These are phyloP conservation scores for Rhinichthys osculus DNA, from an alignment of 2,797 vertebrate genomes.

Conservation along the genomic window DNA sequence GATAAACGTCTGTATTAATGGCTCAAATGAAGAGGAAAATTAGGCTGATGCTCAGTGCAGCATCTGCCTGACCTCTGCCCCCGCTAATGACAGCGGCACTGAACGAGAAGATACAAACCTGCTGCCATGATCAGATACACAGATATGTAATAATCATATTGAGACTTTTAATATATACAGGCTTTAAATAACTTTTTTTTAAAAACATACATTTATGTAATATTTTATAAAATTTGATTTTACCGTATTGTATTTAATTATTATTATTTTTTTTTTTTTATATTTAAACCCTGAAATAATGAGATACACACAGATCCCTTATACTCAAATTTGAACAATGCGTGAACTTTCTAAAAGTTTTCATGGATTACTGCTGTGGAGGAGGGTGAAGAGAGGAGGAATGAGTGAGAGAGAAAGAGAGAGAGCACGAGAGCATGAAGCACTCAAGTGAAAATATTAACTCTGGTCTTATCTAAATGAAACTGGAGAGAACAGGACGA, in stretches of 20 bases:
- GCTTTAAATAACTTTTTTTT: not conserved
- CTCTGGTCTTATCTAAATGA: conserved; percentile 71
- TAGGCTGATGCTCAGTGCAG: conserved; percentile 99
- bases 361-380: conserved; percentile 69
- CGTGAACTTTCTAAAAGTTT: conserved; percentile 79
- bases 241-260: conserved; percentile 53
- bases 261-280: conserved; percentile 50
- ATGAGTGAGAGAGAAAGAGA: conserved; percentile 42
- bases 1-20: conserved; percentile 89
- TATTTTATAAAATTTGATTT: not conserved
- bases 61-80: conserved; percentile 88
- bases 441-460: conserved; percentile 81
- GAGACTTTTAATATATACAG: not conserved
- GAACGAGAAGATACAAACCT: conserved; percentile 35
- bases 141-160: not conserved
- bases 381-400: conserved; percentile 67
- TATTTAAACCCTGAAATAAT: not conserved
- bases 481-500: conserved; percentile 68
- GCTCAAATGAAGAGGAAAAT: conserved; percentile 99
- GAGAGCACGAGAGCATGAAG: conserved; percentile 49
- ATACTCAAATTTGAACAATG: conserved; percentile 74
- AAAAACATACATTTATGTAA: not conserved
- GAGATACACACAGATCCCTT: not conserved
- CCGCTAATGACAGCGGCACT: conserved; percentile 70
- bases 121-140: conserved; percentile 39